Evolutionary conservation across 2,797 vertebrate genomes (phyloP), one percentile per base, ranked within the genome.

Genomic region (Bufotes viridis): DNA sequence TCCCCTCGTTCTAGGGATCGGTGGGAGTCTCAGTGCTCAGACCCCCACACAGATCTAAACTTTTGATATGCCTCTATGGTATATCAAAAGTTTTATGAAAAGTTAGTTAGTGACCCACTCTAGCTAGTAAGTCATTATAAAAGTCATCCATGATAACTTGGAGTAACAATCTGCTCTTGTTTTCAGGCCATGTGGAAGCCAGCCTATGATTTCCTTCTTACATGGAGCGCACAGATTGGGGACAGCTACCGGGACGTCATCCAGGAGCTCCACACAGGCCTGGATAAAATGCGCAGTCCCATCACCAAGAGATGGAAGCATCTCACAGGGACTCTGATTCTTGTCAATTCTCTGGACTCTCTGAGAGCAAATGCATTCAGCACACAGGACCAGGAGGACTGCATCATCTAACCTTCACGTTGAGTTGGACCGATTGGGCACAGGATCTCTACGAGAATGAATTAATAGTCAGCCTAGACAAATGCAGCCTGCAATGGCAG

Each of bases 241-340:
- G 98, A 99, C 93, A 99, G 98, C 94, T 99, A 99, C 93, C 93
- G 98, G 0, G 98, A 99, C 0, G 96, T 99, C 87, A 97, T 99
- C 93, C 98, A 99, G 93, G 98, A 99, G 91, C 95, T 99, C 29
- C 98, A 99, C 92, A 92, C 94, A 0, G 98, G 97, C 74, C 95
- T 99, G 93, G 98, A 99, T 94, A 96, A 93, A 91, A 99, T 99
- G 98, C 97, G 97, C 91, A 98, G 95, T 92, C 98, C 98, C 88
- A 98, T 99, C 94, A 99, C 98, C 85, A 98, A 96, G 88, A 96
- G 96, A 89, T 99, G 98, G 98, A 99, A 97, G 87, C 98, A 99
- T 93, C 96, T 99, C 89, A 99, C 98, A 0, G 98, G 98, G 80
- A 95, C 98, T 0, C 94, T 99, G 2, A 97, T 99, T 91, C 96